Conservation (phyloP, 2,113 vertebrate species). For the Triplophysa rosa region DNA sequence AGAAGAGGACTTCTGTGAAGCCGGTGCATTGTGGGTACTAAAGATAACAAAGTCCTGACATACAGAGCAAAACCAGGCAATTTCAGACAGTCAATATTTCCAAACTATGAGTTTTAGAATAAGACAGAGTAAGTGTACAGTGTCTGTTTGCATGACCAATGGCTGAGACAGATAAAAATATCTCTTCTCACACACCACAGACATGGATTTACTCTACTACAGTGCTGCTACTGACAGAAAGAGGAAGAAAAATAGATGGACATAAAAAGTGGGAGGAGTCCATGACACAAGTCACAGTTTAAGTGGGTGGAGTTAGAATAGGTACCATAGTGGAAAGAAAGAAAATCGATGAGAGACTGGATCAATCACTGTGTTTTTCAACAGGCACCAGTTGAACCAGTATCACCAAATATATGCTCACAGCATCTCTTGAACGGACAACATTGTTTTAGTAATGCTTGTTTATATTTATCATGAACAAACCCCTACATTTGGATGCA, state of each 20-base stretch:
- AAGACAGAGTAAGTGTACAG: background rate
- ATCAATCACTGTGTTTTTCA: background rate
- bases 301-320: background rate
- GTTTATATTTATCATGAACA: too few relatives aligned
- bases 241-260: background rate
- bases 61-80: slow-evolving; percentile 13
- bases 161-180: slow-evolving; percentile 6
- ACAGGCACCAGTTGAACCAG: background rate
- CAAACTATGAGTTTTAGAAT: background rate
- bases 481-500: too few relatives aligned
- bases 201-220: slow-evolving; percentile 13
- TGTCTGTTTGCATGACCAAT: background rate
- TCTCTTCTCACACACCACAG: slow-evolving; percentile 7
- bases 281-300: background rate
- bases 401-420: too few relatives aligned
- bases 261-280: slow-evolving; percentile 1
- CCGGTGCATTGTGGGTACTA: slow-evolving; percentile 18
- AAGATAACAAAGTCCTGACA: slow-evolving; percentile 25
- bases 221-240: background rate
- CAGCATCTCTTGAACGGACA: too few relatives aligned
- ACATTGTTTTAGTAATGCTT: too few relatives aligned
- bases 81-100: background rate
- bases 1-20: slow-evolving; percentile 31
- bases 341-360: background rate
- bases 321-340: background rate